phyloP scores from a whole-genome alignment of 2,113 vertebrate species.

The Isichthys henryi region DNA sequence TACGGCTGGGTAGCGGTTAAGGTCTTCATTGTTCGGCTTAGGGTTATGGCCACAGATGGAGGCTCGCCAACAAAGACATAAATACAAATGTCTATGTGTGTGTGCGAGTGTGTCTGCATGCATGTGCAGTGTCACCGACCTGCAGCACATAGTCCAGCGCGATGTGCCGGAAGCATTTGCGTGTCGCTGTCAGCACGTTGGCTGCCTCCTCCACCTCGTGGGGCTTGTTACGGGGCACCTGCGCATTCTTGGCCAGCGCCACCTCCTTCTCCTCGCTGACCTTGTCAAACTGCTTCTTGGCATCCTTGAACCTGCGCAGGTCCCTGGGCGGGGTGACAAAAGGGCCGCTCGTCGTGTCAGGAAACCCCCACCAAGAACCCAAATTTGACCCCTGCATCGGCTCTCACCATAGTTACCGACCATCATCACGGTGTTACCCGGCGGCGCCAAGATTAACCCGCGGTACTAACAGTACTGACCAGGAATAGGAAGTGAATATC shows the following conservation, averaged over 20 bases:
- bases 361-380: background rate
- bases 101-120: too few species aligned
- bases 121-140: constrained; percentile 60
- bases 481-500: background rate
- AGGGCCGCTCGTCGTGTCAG: background rate
- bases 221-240: constrained; percentile 84
- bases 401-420: background rate
- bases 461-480: background rate
- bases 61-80: too few species aligned
- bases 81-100: too few species aligned
- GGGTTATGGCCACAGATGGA: background rate
- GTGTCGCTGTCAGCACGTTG: constrained; percentile 73
- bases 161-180: constrained; percentile 91
- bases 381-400: background rate
- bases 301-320: constrained; percentile 93
- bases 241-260: constrained; percentile 88
- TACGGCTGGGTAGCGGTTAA: too few species aligned
- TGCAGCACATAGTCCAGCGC: constrained; percentile 93
- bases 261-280: constrained; percentile 93
- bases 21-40: background rate
- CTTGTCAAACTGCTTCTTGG: constrained; percentile 96
- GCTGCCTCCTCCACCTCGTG: constrained; percentile 92
- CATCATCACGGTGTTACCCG: background rate
- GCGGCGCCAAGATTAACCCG: background rate
- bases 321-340: constrained; percentile 61